Conservation (phyloP, 2,113 vertebrate genomes). For the Silurus glanis region DNA sequence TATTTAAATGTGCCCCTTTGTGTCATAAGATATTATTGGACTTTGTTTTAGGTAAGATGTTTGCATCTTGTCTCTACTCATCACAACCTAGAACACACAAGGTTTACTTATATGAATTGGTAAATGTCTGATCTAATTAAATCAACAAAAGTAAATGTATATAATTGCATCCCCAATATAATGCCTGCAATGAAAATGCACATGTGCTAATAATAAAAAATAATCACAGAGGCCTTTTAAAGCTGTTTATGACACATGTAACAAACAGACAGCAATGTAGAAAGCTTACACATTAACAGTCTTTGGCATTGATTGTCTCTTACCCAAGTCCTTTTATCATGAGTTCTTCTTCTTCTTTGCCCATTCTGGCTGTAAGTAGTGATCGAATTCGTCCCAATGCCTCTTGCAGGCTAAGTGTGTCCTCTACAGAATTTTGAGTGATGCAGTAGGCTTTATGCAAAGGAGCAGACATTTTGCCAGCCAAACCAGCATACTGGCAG, state of each 20-base stretch:
- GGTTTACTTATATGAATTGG: too few relatives aligned
- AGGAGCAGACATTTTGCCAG: conserved; percentile 79
- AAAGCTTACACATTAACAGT: neutral
- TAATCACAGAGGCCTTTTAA: too few relatives aligned
- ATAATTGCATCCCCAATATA: too few relatives aligned
- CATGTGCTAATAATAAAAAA: too few relatives aligned
- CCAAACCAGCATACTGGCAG: conserved; percentile 86
- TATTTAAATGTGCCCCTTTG: neutral
- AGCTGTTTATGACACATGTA: too few relatives aligned
- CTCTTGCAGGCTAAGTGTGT: conserved; percentile 85
- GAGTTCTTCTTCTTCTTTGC: conserved; percentile 89
- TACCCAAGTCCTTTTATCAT: conserved; percentile 94
- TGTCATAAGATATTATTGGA: neutral
- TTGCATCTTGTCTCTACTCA: neutral
- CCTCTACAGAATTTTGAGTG: conserved; percentile 84
- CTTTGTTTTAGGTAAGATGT: too few relatives aligned
- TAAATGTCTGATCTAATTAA: too few relatives aligned
- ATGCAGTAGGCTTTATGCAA: conserved; percentile 89
- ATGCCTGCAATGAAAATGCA: too few relatives aligned
- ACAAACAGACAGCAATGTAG: neutral
- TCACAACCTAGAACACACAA: neutral
- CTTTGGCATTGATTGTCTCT: conserved; percentile 29
- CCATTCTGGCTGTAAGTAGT: conserved; percentile 90
- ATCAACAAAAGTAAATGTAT: too few relatives aligned
- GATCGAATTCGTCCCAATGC: conserved; percentile 91